These are phyloP conservation scores for Bombyx huttoni DNA, from an alignment of 2,888 invertebrate genomes.

Conservation along the genomic window DNA sequence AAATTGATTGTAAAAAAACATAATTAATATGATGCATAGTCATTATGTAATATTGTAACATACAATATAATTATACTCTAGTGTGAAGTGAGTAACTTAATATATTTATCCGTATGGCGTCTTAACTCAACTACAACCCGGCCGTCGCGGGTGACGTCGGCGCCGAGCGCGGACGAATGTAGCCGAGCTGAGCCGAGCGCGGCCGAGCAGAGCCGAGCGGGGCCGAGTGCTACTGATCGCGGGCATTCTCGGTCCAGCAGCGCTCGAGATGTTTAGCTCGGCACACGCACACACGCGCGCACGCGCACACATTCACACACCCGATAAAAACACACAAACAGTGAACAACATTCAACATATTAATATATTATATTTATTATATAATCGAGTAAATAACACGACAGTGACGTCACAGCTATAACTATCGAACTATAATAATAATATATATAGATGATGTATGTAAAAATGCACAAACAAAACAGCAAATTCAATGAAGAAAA, in stretches of 20 bases:
- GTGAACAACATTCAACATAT: slow-evolving; percentile 30
- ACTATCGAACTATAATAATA: not conserved
- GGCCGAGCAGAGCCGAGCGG: no score
- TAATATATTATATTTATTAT: slow-evolving; percentile 15
- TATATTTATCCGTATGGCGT: not conserved
- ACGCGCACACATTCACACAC: slow-evolving; percentile 11
- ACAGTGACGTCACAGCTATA: not conserved
- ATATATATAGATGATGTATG: slow-evolving; percentile 14
- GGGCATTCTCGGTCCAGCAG: not conserved
- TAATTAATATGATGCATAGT: not conserved
- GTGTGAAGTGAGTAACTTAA: not conserved
- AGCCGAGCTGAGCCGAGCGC: no score
- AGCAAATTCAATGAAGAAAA: not conserved
- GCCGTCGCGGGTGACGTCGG: not conserved
- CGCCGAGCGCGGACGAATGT: slow-evolving; percentile 6
- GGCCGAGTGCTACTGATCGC: no score
- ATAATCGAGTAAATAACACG: slow-evolving; percentile 18
- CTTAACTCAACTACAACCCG: slow-evolving; percentile 6
- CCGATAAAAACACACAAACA: slow-evolving; percentile 19
- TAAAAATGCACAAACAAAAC: slow-evolving; percentile 28
- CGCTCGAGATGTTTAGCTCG: slow-evolving; percentile 9
- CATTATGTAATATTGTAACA: not conserved
- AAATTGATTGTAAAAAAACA: no score
- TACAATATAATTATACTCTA: not conserved
- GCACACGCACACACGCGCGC: not conserved